phyloP scores from a whole-genome alignment of 2,797 vertebrate species.

The Botia kubotai region DNA sequence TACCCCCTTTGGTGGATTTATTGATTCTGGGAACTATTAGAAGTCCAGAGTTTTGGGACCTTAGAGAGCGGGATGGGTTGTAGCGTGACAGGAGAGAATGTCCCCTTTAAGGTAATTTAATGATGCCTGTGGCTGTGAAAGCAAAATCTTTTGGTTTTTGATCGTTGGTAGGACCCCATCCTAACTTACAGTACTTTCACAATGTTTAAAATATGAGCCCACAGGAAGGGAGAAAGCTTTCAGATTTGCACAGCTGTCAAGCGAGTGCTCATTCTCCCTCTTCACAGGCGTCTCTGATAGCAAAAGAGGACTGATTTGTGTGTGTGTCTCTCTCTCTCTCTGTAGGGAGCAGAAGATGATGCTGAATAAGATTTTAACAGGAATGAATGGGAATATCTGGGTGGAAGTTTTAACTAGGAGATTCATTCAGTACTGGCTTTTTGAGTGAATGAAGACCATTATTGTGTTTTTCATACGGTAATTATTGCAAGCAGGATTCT shows the following conservation, averaged over 20 bases:
- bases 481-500: neutral
- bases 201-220: slow-evolving; percentile 55
- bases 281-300: slow-evolving; percentile 36
- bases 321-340: neutral
- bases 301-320: slow-evolving; percentile 47
- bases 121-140: neutral
- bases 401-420: neutral
- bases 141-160: slow-evolving; percentile 14
- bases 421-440: slow-evolving; percentile 2
- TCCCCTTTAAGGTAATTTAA: neutral
- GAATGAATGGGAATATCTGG: slow-evolving; percentile 10
- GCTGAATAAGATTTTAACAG: slow-evolving; percentile 27
- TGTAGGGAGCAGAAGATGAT: slow-evolving; percentile 37
- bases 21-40: no score
- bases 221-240: slow-evolving; percentile 48
- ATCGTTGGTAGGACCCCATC: slow-evolving; percentile 3
- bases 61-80: no score
- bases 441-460: slow-evolving; percentile 17
- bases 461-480: slow-evolving; percentile 22
- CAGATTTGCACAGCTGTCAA: slow-evolving; percentile 54
- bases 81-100: no score
- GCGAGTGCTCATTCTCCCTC: slow-evolving; percentile 32
- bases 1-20: no score
- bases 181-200: slow-evolving; percentile 25
- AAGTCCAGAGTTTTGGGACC: no score